Conservation (phyloP, 2,888 invertebrate genomes). For the Chrysolina americana region DNA sequence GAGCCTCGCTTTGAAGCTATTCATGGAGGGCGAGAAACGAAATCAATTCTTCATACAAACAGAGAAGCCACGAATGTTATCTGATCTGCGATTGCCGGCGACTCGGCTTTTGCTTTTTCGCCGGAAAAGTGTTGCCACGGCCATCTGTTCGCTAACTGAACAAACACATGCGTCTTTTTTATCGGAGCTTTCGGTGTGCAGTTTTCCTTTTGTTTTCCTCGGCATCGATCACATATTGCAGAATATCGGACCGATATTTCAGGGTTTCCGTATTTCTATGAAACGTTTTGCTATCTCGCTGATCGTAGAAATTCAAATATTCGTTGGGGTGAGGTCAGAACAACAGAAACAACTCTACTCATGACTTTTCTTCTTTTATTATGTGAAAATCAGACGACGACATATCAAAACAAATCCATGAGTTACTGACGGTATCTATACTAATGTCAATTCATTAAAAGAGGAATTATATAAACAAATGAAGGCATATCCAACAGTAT, state of each 20-base stretch:
- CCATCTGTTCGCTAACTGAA: conserved; percentile 68
- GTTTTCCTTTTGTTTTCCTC: conserved; percentile 50
- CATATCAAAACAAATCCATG: no score
- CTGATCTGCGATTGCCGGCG: conserved; percentile 37
- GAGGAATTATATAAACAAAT: no score
- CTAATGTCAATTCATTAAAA: no score
- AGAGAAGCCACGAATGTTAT: conserved; percentile 47
- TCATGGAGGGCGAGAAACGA: conserved; percentile 55
- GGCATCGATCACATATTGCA: conserved; percentile 36
- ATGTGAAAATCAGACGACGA: no score
- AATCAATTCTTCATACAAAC: conserved; percentile 57
- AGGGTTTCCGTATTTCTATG: not conserved
- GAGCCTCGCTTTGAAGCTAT: conserved; percentile 46
- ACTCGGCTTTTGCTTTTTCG: conserved; percentile 55
- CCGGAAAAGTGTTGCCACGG: conserved; percentile 63
- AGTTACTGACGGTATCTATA: no score
- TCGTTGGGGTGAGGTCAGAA: no score
- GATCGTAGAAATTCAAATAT: no score
- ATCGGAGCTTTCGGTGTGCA: conserved; percentile 48
- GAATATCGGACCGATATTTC: not conserved
- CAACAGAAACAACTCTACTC: no score
- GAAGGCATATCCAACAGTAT: no score
- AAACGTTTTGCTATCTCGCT: no score
- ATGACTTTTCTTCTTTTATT: no score
- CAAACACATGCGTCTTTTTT: conserved; percentile 63